Percentiles rank a stretch among this genome's conserved stretches.
Evolutionary conservation across 2,113 vertebrate genomes (phyloP).

Genomic region (Marmota flaviventris): DNA sequence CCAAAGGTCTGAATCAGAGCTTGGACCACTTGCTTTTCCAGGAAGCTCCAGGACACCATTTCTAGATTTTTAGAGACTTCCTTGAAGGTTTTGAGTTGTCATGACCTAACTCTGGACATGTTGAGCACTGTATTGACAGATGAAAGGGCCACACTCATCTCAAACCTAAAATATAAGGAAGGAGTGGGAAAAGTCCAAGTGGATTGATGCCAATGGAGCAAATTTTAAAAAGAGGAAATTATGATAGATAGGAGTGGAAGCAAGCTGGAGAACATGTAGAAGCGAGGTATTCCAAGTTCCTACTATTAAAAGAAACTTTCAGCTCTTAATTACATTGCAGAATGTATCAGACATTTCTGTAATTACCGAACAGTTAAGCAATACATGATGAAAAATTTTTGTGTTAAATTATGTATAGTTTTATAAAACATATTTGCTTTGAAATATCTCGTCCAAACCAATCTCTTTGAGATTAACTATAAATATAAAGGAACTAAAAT

Average conservation of each 20-base stretch:
- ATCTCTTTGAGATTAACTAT: slow-evolving; percentile 7
- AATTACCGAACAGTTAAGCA: not conserved
- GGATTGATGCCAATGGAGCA: slow-evolving; percentile 33
- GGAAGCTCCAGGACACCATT: slow-evolving; percentile 8
- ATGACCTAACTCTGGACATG: not conserved
- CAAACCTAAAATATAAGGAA: slow-evolving; percentile 54
- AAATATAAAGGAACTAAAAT: slow-evolving; percentile 45
- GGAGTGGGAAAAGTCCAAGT: not conserved
- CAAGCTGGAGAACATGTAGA: not conserved
- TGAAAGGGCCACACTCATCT: slow-evolving; percentile 43
- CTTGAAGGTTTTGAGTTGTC: slow-evolving; percentile 36
- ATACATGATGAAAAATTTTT: not conserved
- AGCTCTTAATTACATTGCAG: slow-evolving; percentile 43
- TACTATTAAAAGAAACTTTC: slow-evolving; percentile 40
- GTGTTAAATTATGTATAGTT: not conserved
- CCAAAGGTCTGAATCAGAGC: slow-evolving; percentile 57
- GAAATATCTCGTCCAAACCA: not conserved
- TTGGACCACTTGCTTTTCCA: slow-evolving; percentile 51
- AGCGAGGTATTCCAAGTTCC: not conserved
- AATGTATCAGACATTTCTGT: not conserved
- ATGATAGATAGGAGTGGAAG: not conserved
- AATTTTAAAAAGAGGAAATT: slow-evolving; percentile 40
- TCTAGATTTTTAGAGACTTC: slow-evolving; percentile 52
- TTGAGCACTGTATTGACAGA: not conserved
- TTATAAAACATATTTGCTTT: not conserved